These are phyloP conservation scores for Malacosoma neustria DNA, from an alignment of 2,888 invertebrate genomes.

Conservation along the genomic window DNA sequence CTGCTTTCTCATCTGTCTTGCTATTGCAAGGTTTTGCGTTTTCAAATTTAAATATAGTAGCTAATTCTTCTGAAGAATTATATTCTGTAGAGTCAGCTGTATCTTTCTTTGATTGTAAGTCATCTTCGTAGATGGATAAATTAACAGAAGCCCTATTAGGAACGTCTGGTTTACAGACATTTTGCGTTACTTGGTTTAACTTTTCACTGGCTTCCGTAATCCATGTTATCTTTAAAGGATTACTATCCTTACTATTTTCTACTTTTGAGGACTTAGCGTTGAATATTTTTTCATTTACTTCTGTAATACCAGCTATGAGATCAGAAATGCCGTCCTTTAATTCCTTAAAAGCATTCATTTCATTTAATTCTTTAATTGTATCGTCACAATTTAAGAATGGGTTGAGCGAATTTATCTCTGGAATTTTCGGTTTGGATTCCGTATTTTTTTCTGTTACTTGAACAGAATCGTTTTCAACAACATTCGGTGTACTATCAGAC, in stretches of 20 bases:
- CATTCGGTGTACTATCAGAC: constrained; percentile 36
- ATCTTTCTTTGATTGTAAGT: constrained; percentile 53
- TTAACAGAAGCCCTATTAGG: constrained; percentile 49
- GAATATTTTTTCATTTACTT: constrained; percentile 64
- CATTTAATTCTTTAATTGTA: constrained; percentile 56
- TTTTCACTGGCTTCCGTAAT: constrained; percentile 49
- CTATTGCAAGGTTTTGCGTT: constrained; percentile 23
- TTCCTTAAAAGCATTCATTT: constrained; percentile 66
- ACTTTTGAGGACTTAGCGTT: constrained; percentile 32
- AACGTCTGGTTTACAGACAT: constrained; percentile 26
- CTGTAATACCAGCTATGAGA: constrained; percentile 65
- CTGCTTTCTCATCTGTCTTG: constrained; percentile 24
- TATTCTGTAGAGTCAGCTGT: constrained; percentile 71
- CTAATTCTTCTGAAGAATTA: constrained; percentile 78
- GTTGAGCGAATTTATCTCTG: constrained; percentile 44
- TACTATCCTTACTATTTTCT: constrained; percentile 17
- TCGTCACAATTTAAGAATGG: constrained; percentile 52
- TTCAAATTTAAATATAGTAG: constrained; percentile 75
- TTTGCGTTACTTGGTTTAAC: constrained; percentile 39
- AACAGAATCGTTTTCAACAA: constrained; percentile 37
- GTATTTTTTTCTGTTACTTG: constrained; percentile 17
- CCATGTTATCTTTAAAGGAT: constrained; percentile 27
- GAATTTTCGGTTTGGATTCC: constrained; percentile 17
- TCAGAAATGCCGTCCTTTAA: constrained; percentile 68
- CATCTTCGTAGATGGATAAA: constrained; percentile 61